Conservation (phyloP, 2,113 vertebrate genomes). For the Circaetus cinerascens region DNA sequence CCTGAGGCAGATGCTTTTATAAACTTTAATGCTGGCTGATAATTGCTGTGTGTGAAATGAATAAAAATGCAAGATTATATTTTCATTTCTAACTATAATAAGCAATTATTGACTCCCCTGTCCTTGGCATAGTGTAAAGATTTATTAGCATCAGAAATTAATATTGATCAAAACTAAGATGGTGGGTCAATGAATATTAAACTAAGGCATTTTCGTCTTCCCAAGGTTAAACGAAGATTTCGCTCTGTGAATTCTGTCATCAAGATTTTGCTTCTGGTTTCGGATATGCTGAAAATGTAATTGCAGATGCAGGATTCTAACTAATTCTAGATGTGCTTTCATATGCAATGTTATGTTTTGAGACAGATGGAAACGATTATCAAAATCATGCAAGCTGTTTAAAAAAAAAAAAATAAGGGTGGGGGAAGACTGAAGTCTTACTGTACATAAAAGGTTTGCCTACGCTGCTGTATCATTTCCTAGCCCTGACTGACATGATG, state of each 20-base stretch:
- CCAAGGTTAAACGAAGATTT: slow-evolving; percentile 19
- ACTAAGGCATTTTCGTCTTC: background rate
- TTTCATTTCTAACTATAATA: background rate
- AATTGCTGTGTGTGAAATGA: background rate
- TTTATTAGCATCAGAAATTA: slow-evolving; percentile 39
- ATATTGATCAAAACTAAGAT: slow-evolving; percentile 47
- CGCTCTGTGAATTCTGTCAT: background rate
- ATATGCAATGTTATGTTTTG: background rate
- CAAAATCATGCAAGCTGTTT: background rate
- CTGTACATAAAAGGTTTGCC: background rate
- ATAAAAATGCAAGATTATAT: background rate
- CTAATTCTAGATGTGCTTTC: background rate
- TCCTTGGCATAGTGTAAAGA: slow-evolving; percentile 18
- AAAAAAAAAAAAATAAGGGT: rapidly evolving
- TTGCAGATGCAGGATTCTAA: background rate
- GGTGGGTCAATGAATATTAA: slow-evolving; percentile 21
- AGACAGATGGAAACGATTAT: background rate
- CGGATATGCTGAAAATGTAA: background rate
- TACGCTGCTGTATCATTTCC: background rate
- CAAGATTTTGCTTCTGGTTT: background rate
- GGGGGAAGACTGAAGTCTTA: background rate
- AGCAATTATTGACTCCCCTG: slow-evolving; percentile 25
- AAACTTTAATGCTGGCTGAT: background rate
- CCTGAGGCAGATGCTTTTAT: background rate
- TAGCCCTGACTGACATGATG: background rate